These are phyloP conservation scores for Lycia hirtaria DNA, from an alignment of 2,888 invertebrate genomes.

Conservation along the genomic window DNA sequence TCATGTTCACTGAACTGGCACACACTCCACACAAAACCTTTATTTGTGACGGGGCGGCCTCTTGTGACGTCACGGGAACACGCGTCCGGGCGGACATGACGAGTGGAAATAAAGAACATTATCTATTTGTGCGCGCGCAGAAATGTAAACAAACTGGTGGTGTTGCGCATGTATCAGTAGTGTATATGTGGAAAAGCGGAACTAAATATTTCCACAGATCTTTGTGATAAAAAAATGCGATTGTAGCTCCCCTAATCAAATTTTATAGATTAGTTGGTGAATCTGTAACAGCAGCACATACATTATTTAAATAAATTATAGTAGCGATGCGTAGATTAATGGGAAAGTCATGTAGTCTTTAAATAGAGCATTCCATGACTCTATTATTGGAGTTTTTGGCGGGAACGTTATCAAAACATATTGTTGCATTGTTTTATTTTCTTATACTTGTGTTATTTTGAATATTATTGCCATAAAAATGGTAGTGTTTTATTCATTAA, in stretches of 20 bases:
- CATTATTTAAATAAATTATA: slow-evolving; percentile 3
- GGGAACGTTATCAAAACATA: background rate
- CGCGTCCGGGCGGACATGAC: slow-evolving; percentile 30
- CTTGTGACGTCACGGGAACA: slow-evolving; percentile 4
- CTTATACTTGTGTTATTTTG: no score
- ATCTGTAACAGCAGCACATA: slow-evolving; percentile 18
- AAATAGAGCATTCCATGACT: background rate
- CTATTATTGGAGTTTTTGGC: background rate
- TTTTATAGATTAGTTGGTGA: background rate
- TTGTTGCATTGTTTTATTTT: no score
- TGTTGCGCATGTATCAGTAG: background rate
- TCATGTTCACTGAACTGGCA: slow-evolving; percentile 29
- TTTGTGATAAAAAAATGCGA: background rate
- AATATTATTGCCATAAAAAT: no score
- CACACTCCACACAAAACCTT: slow-evolving; percentile 22
- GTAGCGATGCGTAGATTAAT: background rate
- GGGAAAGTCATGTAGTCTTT: background rate
- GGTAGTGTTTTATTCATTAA: no score
- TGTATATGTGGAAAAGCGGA: background rate
- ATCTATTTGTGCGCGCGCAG: slow-evolving; percentile 45
- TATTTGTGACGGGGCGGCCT: slow-evolving; percentile 15
- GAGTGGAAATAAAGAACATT: slow-evolving; percentile 37
- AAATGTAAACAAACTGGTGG: slow-evolving; percentile 40
- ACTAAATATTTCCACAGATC: background rate
- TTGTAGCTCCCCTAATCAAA: background rate